phyloP scores from a whole-genome alignment of 2,888 invertebrate genomes.

The Serrognathus titanus region DNA sequence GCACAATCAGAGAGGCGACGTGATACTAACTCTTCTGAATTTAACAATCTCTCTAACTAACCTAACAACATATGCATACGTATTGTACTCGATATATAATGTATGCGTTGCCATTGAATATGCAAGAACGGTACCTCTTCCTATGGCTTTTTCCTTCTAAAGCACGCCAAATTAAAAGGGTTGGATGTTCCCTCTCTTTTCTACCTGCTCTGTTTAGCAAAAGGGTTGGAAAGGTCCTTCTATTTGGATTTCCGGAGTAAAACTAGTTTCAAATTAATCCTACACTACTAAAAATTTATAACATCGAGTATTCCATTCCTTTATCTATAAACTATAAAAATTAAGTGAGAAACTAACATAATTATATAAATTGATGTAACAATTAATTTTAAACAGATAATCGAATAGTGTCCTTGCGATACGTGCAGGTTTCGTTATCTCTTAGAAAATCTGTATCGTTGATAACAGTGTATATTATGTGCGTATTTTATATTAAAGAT shows the following conservation, averaged over 20 bases:
- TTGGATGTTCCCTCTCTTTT: slow-evolving; percentile 28
- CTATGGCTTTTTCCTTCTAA: slow-evolving; percentile 41
- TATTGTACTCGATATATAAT: slow-evolving; percentile 39
- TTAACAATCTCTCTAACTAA: slow-evolving; percentile 33
- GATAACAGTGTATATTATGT: slow-evolving; percentile 22
- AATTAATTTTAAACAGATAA: not conserved
- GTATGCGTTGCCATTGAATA: slow-evolving; percentile 42
- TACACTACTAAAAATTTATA: slow-evolving; percentile 11
- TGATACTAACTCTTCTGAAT: slow-evolving; percentile 22
- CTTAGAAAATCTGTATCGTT: too few relatives aligned
- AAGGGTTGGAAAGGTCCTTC: slow-evolving; percentile 27
- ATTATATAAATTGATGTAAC: not conserved
- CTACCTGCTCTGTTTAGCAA: slow-evolving; percentile 30
- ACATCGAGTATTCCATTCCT: not conserved
- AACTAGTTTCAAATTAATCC: slow-evolving; percentile 28
- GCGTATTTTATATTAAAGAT: slow-evolving; percentile 17
- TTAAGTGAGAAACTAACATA: not conserved
- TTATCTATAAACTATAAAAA: not conserved
- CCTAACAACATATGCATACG: slow-evolving; percentile 40
- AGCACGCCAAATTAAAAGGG: slow-evolving; percentile 22
- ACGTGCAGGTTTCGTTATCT: too few relatives aligned
- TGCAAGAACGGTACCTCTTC: slow-evolving; percentile 40
- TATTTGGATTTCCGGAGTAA: slow-evolving; percentile 26
- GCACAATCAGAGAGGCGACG: slow-evolving; percentile 13
- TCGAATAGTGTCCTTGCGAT: too few relatives aligned